A percentile compares a stretch with the other conserved stretches of the same genome.
Conservation (phyloP, 2,888 invertebrate species). For the Colostygia pectinataria region DNA sequence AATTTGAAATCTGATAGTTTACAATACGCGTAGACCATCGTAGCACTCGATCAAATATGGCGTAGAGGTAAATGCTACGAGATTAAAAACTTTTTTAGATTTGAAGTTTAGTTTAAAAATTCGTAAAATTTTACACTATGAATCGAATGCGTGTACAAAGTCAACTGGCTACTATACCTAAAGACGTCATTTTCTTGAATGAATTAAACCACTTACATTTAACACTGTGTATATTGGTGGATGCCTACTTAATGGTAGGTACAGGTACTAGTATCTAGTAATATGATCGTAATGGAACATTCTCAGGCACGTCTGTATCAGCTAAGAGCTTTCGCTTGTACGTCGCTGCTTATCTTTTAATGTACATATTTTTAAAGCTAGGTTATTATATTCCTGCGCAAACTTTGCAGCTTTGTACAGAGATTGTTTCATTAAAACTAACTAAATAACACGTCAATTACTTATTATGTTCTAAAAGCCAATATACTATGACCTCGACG, state of each 20-base stretch:
- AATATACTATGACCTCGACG: no score
- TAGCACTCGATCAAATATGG: background rate
- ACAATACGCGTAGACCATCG: background rate
- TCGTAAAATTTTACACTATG: no score
- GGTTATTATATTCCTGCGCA: slow-evolving; percentile 3
- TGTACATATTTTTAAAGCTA: slow-evolving; percentile 14
- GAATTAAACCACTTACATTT: no score
- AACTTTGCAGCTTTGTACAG: slow-evolving; percentile 1
- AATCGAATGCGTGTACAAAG: no score
- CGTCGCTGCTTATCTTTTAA: slow-evolving; percentile 10
- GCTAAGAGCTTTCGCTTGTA: slow-evolving; percentile 22
- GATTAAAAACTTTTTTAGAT: background rate
- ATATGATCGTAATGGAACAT: slow-evolving; percentile 12
- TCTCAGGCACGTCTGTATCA: slow-evolving; percentile 11
- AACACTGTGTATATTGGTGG: no score
- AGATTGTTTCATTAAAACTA: background rate
- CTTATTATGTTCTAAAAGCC: no score
- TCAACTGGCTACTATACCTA: background rate
- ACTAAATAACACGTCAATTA: background rate
- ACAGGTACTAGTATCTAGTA: no score
- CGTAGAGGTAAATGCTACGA: background rate
- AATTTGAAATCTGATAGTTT: no score
- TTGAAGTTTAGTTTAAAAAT: no score
- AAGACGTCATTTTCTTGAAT: no score
- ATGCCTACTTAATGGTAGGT: background rate